Evolutionary conservation across 2,888 invertebrate species (phyloP).

Genomic region (Diarsia dahlii): DNA sequence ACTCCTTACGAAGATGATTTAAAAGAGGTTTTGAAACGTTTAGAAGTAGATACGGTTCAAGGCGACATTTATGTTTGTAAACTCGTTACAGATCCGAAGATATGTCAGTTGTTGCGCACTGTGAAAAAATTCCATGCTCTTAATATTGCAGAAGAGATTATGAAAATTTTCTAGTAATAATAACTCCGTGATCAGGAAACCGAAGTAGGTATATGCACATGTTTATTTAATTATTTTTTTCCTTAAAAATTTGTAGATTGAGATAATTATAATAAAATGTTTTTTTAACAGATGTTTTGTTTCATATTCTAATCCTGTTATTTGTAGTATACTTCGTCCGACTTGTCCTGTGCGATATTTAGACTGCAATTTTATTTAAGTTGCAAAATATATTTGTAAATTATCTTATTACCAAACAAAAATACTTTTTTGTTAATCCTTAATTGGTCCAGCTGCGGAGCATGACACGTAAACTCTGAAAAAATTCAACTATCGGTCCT

Average conservation of each 20-base stretch:
- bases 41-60: slow-evolving; percentile 82
- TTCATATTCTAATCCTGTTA: neutral
- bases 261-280: neutral
- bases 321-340: neutral
- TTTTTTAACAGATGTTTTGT: neutral
- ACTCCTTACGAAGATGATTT: slow-evolving; percentile 79
- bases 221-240: slow-evolving; percentile 27
- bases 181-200: neutral
- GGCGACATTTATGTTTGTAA: slow-evolving; percentile 84
- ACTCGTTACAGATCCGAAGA: slow-evolving; percentile 78
- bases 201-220: slow-evolving; percentile 11
- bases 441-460: too few species aligned
- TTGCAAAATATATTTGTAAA: neutral
- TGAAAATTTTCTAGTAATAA: slow-evolving; percentile 68
- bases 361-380: neutral
- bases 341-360: neutral
- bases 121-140: slow-evolving; percentile 84
- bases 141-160: slow-evolving; percentile 76
- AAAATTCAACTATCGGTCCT: too few species aligned
- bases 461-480: too few species aligned
- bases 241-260: slow-evolving; percentile 1
- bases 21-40: slow-evolving; percentile 71
- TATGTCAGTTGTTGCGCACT: slow-evolving; percentile 82
- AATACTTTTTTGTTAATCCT: too few species aligned
- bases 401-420: neutral